Conservation (phyloP, 2,113 vertebrate genomes). For the Atherinomorus stipes region DNA sequence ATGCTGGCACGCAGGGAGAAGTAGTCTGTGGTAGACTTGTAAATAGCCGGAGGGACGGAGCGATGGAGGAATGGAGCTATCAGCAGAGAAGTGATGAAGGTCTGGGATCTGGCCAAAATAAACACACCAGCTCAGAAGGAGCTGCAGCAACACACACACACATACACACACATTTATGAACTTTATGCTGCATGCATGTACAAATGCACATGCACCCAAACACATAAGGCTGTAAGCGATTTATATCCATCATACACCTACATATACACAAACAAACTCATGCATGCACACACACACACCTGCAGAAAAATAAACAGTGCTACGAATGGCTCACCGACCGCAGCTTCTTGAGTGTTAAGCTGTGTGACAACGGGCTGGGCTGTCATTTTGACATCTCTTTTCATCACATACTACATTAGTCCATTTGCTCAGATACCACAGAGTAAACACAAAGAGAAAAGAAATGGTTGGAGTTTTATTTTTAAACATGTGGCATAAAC, state of each 20-base stretch:
- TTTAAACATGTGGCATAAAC: slow-evolving; percentile 54
- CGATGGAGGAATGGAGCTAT: slow-evolving; percentile 81
- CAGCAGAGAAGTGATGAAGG: slow-evolving; percentile 84
- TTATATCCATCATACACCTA: slow-evolving; percentile 38
- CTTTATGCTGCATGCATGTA: slow-evolving; percentile 25
- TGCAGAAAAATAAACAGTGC: slow-evolving; percentile 54
- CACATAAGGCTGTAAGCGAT: slow-evolving; percentile 21
- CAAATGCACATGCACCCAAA: slow-evolving; percentile 39
- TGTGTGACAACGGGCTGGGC: slow-evolving; percentile 68
- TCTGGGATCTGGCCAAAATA: slow-evolving; percentile 82
- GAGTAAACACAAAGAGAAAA: slow-evolving; percentile 63
- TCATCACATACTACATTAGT: slow-evolving; percentile 76
- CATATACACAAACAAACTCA: slow-evolving; percentile 14
- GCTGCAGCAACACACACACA: slow-evolving; percentile 47
- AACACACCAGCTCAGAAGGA: slow-evolving; percentile 78
- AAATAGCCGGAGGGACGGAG: slow-evolving; percentile 79
- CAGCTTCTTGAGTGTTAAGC: slow-evolving; percentile 70
- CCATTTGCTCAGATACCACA: slow-evolving; percentile 65
- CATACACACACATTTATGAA: slow-evolving; percentile 18
- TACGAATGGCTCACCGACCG: slow-evolving; percentile 48
- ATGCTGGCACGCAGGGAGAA: slow-evolving; percentile 72
- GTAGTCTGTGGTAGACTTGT: slow-evolving; percentile 76
- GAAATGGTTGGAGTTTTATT: slow-evolving; percentile 57
- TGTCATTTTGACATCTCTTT: slow-evolving; percentile 70
- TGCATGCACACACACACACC: slow-evolving; percentile 50